These are phyloP conservation scores for Anniella stebbinsi DNA, from an alignment of 2,797 vertebrate genomes.

Conservation along the genomic window DNA sequence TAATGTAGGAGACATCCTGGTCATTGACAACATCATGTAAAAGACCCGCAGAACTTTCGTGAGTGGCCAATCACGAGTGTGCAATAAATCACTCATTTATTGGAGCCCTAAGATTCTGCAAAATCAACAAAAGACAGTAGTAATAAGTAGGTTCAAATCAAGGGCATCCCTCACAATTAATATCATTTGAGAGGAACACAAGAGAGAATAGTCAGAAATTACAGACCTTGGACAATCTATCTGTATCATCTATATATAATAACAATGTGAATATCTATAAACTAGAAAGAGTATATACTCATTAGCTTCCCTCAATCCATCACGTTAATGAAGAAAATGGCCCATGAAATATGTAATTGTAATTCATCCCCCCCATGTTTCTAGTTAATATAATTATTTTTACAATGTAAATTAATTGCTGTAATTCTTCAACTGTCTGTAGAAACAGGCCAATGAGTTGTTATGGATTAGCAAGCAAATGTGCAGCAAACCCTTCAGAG, in stretches of 20 bases:
- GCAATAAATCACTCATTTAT: too few species aligned
- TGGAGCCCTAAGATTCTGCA: background rate
- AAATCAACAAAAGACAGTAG: background rate
- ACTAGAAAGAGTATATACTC: background rate
- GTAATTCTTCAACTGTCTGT: slow-evolving; percentile 54
- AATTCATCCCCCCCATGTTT: slow-evolving; percentile 65
- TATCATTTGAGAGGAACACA: background rate
- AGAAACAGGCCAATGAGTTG: slow-evolving; percentile 37
- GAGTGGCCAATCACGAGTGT: too few species aligned
- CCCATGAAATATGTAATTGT: slow-evolving; percentile 16
- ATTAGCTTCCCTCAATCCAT: slow-evolving; percentile 30
- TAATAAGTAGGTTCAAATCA: background rate
- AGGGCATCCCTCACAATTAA: background rate
- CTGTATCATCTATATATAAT: background rate
- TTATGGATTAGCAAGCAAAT: background rate
- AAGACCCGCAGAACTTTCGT: too few species aligned
- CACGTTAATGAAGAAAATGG: slow-evolving; percentile 30
- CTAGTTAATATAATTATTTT: slow-evolving; percentile 64
- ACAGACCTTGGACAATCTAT: background rate
- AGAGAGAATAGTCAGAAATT: background rate
- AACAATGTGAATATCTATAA: slow-evolving; percentile 24
- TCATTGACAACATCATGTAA: too few species aligned
- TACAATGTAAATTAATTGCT: slow-evolving; percentile 63
- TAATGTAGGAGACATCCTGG: too few species aligned
- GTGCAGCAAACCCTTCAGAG: background rate